Evolutionary conservation across 2,888 invertebrate genomes (phyloP), one percentile per base, ranked within the genome.

Genomic region (Orgyia antiqua): DNA sequence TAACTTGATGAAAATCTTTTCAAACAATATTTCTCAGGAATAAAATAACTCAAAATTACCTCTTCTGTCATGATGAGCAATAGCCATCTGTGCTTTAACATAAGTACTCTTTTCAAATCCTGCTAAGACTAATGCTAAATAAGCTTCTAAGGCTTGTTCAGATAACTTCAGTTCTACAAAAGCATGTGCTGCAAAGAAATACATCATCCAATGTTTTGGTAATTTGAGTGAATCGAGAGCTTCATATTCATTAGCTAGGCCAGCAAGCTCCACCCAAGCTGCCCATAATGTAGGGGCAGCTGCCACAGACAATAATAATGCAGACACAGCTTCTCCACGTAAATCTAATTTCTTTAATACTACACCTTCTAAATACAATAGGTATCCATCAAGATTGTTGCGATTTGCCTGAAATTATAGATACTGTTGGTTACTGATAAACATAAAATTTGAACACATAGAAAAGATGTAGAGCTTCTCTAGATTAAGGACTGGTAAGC

Each of bases 191-290:
- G 94, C 87, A 72, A 98, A 99, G 64, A 99, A 94, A 48, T 94
- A 90, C 71, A 94, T 93, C 89, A 98, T 96, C 98, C 98, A 99
- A 73, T 97, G 96, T 46, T 92, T 91, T 0, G 97, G 97, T 23
- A 93, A 69, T 35, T 89, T 87, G 3, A 92, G 65, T 2, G 88
- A 84, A 36, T 90, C 88, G 10, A 93, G 64, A 29, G 92, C 93
- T 57, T 94, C 94, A 71, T 93, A 92, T 55, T 95, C 94, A 41
- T 91, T 90, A 31, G 98, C 92, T 1, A 99, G 80, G 5, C 93
- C 90, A 0, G 96, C 93, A 8, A 99, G 80, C 70, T 98, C 98
- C 18, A 95, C 87, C 96, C 99, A 99, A 0, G 98, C 94, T 23
- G 96, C 93, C 99, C 99, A 99, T 38, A 97, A 89, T 58, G 95